Percentiles rank a stretch among this genome's conserved stretches.
phyloP scores from a whole-genome alignment of 2,888 invertebrate species.

The Lithophane ornitopus region DNA sequence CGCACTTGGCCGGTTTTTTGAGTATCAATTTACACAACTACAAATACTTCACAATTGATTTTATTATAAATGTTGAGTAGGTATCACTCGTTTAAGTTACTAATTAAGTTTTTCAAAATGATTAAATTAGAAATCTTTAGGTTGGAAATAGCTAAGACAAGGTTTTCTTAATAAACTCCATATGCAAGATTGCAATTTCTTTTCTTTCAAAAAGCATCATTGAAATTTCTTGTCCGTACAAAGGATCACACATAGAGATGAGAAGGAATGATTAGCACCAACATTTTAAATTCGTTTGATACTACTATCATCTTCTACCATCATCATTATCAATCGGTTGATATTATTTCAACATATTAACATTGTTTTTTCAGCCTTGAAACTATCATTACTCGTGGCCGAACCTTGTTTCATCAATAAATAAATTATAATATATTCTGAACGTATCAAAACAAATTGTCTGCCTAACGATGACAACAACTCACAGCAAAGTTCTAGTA shows the following conservation, averaged over 20 bases:
- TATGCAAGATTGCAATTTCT: too few relatives aligned
- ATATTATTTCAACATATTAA: background rate
- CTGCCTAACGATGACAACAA: background rate
- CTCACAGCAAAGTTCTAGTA: conserved; percentile 12
- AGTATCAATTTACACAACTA: background rate
- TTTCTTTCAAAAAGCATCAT: background rate
- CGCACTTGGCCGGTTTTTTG: too few relatives aligned
- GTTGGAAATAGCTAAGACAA: background rate
- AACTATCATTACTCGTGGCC: background rate
- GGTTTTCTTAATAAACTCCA: background rate
- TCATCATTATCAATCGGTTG: background rate
- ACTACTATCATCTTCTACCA: background rate
- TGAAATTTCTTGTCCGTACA: background rate
- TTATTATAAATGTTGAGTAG: background rate
- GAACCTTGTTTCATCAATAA: background rate
- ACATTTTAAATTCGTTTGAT: background rate
- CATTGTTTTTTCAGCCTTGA: background rate
- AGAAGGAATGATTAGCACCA: background rate
- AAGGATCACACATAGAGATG: background rate
- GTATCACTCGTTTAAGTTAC: background rate
- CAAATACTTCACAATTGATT: background rate
- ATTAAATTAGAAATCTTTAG: background rate
- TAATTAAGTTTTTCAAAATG: background rate
- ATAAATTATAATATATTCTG: background rate
- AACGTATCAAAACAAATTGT: conserved; percentile 13